phyloP scores from a whole-genome alignment of 2,797 vertebrate genomes.

The Monodelphis domestica region DNA sequence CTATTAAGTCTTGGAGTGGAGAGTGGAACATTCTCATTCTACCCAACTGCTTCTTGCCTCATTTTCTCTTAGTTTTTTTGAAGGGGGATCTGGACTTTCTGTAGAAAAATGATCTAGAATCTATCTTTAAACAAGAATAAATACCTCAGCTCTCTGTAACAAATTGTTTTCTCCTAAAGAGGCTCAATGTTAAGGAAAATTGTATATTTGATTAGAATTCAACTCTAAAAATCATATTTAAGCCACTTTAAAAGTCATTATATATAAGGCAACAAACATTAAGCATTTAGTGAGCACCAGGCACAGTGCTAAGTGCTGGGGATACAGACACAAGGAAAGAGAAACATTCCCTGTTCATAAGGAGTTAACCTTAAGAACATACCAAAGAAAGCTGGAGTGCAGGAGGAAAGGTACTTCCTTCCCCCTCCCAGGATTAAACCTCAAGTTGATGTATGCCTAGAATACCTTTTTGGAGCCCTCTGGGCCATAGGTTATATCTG shows the following conservation, averaged over 20 bases:
- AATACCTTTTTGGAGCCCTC: neutral
- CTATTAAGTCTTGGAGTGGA: neutral
- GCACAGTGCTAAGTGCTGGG: neutral
- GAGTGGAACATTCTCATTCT: neutral
- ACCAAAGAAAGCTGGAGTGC: neutral
- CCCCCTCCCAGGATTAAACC: neutral
- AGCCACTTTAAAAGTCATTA: neutral
- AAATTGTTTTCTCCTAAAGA: neutral
- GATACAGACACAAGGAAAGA: neutral
- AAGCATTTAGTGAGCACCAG: neutral
- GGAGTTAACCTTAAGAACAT: neutral
- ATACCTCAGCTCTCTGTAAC: neutral
- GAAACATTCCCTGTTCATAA: neutral
- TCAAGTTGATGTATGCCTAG: neutral
- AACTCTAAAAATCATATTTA: neutral
- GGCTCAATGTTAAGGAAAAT: conserved; percentile 1
- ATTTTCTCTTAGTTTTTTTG: neutral
- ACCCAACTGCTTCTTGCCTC: neutral
- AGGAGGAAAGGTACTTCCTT: too few relatives aligned
- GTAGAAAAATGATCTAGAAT: neutral
- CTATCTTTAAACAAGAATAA: neutral
- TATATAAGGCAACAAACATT: neutral
- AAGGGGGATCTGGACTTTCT: neutral
- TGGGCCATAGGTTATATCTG: neutral
- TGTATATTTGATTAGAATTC: neutral